A percentile compares a stretch with the other conserved stretches of the same genome.
Conservation (phyloP, 2,888 invertebrate genomes). For the Trileptium ribeirensis region DNA sequence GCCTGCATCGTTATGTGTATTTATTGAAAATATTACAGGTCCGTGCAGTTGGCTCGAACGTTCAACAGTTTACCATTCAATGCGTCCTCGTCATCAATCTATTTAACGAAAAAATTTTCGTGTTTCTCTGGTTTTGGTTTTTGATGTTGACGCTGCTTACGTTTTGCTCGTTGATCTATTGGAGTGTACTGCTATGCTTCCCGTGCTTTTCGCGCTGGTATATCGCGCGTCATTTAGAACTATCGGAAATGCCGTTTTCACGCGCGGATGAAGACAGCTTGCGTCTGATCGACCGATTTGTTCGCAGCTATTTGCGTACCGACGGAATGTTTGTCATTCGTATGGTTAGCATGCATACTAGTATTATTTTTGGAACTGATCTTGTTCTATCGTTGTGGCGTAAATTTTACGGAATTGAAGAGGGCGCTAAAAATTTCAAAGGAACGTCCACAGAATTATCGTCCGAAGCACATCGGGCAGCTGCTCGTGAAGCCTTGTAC, state of each 20-base stretch:
- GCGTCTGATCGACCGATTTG: constrained; percentile 40
- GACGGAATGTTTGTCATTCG: constrained; percentile 49
- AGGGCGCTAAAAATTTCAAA: constrained; percentile 37
- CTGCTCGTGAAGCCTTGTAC: not conserved
- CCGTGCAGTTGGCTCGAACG: constrained; percentile 46
- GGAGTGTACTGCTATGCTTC: constrained; percentile 41
- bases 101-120: constrained; percentile 49
- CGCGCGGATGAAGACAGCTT: constrained; percentile 29
- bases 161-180: constrained; percentile 43
- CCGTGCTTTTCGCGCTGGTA: constrained; percentile 42
- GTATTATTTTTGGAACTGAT: constrained; percentile 50
- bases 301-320: constrained; percentile 42
- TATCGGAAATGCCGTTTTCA: constrained; percentile 46
- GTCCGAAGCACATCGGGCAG: not conserved
- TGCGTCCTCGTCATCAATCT: constrained; percentile 50
- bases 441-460: not conserved
- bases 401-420: constrained; percentile 41
- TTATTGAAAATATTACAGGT: too few species aligned
- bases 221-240: constrained; percentile 47
- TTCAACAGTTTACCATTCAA: constrained; percentile 49
- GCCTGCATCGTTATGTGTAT: too few species aligned
- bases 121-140: constrained; percentile 48
- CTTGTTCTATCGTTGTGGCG: constrained; percentile 44
- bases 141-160: constrained; percentile 42
- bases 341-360: constrained; percentile 48